Evolutionary conservation across 2,797 vertebrate species (phyloP).

Genomic region (Arrhamphus sclerolepis): DNA sequence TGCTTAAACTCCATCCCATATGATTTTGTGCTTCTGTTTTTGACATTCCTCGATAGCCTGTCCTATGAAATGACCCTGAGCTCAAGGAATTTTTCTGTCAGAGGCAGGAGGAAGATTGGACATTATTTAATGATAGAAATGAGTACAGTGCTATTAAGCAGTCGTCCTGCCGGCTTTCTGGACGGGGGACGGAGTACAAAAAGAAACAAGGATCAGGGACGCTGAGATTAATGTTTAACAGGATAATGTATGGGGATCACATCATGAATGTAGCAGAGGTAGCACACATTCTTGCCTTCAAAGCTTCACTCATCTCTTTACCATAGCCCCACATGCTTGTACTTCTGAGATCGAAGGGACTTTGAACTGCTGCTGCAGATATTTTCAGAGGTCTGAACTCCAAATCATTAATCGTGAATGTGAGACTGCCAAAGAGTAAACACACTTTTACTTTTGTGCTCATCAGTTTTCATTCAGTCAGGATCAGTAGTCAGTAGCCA

Average conservation of each 20-base stretch:
- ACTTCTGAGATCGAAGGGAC: neutral
- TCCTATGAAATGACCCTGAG: slow-evolving; percentile 25
- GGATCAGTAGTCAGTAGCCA: neutral
- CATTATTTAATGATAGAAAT: slow-evolving; percentile 44
- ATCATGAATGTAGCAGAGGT: slow-evolving; percentile 6
- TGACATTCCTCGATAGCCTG: slow-evolving; percentile 26
- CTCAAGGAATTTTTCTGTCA: slow-evolving; percentile 22
- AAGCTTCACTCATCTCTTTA: neutral
- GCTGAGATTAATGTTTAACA: slow-evolving; percentile 33
- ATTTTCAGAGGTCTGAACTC: neutral
- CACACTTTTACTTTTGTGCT: neutral
- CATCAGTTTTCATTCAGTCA: neutral
- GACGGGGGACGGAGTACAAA: slow-evolving; percentile 23
- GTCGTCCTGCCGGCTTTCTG: slow-evolving; percentile 19
- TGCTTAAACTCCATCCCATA: neutral
- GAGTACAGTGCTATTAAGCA: slow-evolving; percentile 6
- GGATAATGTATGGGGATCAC: slow-evolving; percentile 24
- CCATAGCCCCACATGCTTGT: no score
- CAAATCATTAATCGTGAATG: no score
- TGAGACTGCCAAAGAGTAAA: neutral
- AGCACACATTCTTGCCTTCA: neutral
- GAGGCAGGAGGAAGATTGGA: slow-evolving; percentile 18
- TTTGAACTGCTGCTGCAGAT: no score
- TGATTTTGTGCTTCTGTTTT: slow-evolving; percentile 28
- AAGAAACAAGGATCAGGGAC: slow-evolving; percentile 17